phyloP scores from a whole-genome alignment of 2,888 invertebrate genomes.

The Platycheirus rosarum region DNA sequence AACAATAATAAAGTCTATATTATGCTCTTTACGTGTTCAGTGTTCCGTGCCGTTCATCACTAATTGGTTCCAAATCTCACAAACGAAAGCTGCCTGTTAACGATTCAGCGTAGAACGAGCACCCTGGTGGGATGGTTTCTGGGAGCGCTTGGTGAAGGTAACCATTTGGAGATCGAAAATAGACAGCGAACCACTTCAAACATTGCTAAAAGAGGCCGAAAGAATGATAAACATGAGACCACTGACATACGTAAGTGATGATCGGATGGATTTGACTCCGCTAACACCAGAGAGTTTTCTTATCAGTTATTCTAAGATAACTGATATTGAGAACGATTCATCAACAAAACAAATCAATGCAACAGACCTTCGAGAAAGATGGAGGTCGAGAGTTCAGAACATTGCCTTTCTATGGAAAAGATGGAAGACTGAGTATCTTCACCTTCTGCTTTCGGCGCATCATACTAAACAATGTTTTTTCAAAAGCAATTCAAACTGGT shows the following conservation, averaged over 20 bases:
- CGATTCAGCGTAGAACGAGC: constrained; percentile 8
- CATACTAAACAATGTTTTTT: neutral
- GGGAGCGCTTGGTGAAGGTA: constrained; percentile 11
- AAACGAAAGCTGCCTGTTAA: constrained; percentile 25
- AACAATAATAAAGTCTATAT: constrained; percentile 28
- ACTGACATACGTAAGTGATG: constrained; percentile 12
- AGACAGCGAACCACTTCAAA: neutral
- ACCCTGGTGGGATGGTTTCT: constrained; percentile 1
- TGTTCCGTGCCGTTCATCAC: constrained; percentile 42
- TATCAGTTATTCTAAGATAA: neutral
- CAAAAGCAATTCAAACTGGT: neutral
- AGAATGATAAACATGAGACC: neutral
- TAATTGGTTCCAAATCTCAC: constrained; percentile 37
- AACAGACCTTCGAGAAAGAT: neutral
- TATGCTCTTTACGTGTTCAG: constrained; percentile 48
- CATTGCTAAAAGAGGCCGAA: neutral
- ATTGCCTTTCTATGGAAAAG: too few relatives aligned
- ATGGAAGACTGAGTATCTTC: constrained; percentile 1
- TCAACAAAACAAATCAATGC: neutral
- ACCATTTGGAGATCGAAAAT: neutral
- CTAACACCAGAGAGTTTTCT: neutral
- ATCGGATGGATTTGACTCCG: constrained; percentile 5
- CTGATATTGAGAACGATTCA: neutral
- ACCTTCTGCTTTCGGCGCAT: neutral
- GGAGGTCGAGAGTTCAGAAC: neutral